A percentile compares a stretch with the other conserved stretches of the same genome.
Conservation (phyloP, 1,140 invertebrate genomes). For the Magallana gigas region DNA sequence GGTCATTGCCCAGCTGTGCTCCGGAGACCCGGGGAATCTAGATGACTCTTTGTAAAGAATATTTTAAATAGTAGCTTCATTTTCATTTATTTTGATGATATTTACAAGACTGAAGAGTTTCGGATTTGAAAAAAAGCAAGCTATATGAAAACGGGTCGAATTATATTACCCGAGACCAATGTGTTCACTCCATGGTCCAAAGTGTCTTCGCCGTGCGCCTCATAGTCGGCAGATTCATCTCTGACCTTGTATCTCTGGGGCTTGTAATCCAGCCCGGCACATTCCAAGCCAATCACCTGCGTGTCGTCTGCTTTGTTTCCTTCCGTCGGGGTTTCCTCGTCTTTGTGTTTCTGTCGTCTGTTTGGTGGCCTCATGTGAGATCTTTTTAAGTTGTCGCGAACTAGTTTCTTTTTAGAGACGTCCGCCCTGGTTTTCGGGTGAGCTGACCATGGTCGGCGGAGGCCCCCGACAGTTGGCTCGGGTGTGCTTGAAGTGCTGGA, state of each 20-base stretch:
- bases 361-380: conserved; percentile 58
- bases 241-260: conserved; percentile 17
- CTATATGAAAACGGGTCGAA: too few relatives aligned
- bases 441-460: conserved; percentile 63
- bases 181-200: conserved; percentile 50
- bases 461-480: not conserved
- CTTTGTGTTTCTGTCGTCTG: conserved; percentile 34
- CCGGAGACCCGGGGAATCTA: conserved; percentile 44
- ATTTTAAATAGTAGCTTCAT: not conserved
- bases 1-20: conserved; percentile 43
- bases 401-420: conserved; percentile 49
- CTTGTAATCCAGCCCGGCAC: conserved; percentile 9
- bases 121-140: too few relatives aligned
- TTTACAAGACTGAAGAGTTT: not conserved
- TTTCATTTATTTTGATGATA: not conserved
- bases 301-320: not conserved
- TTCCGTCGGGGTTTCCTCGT: not conserved
- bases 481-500: not conserved
- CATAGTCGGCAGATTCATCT: not conserved
- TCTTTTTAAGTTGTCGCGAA: conserved; percentile 57
- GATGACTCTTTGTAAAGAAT: conserved; percentile 7
- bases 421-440: conserved; percentile 56
- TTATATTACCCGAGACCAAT: conserved; percentile 45
- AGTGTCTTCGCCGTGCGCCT: conserved; percentile 1
- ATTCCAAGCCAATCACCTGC: conserved; percentile 22